Percentiles rank a stretch among this genome's conserved stretches.
Conservation (phyloP, 2,113 vertebrate genomes). For the Istiophorus platypterus region DNA sequence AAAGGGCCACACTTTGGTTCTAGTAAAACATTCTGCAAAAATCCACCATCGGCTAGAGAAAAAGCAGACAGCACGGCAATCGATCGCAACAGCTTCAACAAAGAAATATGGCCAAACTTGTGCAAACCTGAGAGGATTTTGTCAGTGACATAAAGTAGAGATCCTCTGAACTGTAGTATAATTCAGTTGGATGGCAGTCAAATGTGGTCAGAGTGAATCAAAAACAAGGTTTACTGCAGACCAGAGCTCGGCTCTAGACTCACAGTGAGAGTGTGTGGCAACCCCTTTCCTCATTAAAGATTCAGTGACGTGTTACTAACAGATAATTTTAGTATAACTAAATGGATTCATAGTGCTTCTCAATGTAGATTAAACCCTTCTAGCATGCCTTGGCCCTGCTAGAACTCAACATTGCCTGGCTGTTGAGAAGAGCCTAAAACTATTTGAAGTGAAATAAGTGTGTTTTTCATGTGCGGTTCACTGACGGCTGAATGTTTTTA, state of each 20-base stretch:
- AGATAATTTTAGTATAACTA: not conserved
- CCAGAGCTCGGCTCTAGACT: not conserved
- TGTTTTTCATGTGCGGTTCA: not conserved
- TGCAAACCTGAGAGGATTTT: not conserved
- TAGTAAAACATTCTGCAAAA: not conserved
- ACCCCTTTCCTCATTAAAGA: not conserved
- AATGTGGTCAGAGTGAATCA: not conserved
- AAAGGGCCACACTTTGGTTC: not conserved
- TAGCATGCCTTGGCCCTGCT: not conserved
- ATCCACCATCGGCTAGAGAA: not conserved
- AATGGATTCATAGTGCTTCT: not conserved
- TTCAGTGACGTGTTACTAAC: not conserved
- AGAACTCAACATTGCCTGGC: not conserved
- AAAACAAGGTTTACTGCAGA: not conserved
- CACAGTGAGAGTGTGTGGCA: not conserved
- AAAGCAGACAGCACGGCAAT: not conserved
- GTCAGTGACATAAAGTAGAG: not conserved
- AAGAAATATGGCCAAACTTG: not conserved
- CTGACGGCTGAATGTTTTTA: not conserved
- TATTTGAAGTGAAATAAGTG: not conserved
- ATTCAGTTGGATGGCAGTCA: not conserved
- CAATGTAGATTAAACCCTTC: not conserved
- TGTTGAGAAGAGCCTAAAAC: not conserved
- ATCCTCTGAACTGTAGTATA: not conserved
- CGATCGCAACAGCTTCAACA: not conserved